These are phyloP conservation scores for Thamnophis elegans DNA, from an alignment of 2,797 vertebrate species.

Conservation along the genomic window DNA sequence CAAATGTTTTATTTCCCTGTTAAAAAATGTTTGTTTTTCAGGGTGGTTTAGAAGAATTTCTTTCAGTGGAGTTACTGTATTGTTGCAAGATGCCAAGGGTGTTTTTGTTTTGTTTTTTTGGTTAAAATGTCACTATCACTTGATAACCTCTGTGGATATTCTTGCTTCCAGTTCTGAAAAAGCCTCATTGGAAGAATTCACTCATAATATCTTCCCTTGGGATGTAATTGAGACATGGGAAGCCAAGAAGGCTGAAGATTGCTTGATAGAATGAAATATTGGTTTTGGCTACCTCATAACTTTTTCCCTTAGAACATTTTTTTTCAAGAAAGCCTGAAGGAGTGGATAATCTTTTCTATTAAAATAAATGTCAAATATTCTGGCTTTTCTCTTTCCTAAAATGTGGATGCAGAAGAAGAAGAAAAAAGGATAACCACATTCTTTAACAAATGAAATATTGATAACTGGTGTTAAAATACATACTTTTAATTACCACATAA, in stretches of 20 bases:
- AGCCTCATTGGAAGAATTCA: background rate
- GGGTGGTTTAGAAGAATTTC: background rate
- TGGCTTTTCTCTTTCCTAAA: background rate
- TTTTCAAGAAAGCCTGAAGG: background rate
- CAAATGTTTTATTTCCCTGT: background rate
- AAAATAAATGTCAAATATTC: background rate
- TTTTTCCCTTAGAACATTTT: background rate
- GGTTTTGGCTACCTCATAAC: background rate
- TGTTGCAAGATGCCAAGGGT: background rate
- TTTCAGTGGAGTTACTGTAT: background rate
- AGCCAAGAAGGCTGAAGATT: background rate
- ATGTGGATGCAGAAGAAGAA: background rate
- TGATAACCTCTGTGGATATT: background rate
- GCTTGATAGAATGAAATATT: background rate
- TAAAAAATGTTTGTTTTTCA: background rate
- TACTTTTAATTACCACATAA: background rate
- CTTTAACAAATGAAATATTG: background rate
- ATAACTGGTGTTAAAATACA: conserved; percentile 13
- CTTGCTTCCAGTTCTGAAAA: background rate
- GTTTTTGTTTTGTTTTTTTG: background rate
- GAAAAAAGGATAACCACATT: background rate
- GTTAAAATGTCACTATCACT: background rate
- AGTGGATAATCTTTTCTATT: background rate
- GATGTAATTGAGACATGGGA: background rate
- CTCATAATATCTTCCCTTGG: background rate